Conservation (phyloP, 1,140 invertebrate genomes). For the Aporrectodea caliginosa region DNA sequence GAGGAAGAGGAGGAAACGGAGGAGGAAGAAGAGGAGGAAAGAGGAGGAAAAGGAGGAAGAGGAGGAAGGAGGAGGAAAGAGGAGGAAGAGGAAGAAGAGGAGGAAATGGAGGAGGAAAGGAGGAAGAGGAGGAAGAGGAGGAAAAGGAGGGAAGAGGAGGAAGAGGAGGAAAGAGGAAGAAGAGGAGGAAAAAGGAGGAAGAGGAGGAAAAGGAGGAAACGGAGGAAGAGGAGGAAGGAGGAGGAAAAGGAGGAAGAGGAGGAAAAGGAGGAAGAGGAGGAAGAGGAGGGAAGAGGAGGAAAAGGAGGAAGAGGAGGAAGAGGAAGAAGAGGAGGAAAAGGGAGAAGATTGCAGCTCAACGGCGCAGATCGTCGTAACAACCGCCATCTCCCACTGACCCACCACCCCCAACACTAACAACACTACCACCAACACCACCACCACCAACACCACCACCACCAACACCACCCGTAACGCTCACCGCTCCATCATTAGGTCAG, state of each 20-base stretch:
- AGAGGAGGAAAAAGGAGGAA: background rate
- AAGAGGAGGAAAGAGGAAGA: background rate
- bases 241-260: conserved; percentile 14
- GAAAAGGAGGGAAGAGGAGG: background rate
- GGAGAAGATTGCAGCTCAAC: background rate
- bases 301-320: conserved; percentile 7
- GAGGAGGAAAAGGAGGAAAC: background rate
- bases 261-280: conserved; percentile 15
- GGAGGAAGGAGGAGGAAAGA: background rate
- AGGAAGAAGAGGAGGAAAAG: conserved; percentile 5
- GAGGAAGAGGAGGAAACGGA: conserved; percentile 9
- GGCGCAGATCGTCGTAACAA: background rate
- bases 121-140: background rate
- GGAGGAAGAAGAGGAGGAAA: conserved; percentile 14
- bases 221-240: background rate
- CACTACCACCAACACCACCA: too few species aligned
- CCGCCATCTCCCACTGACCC: too few species aligned
- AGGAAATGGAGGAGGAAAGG: background rate
- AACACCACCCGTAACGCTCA: too few species aligned
- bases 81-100: background rate
- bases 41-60: conserved; percentile 8
- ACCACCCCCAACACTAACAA: too few species aligned
- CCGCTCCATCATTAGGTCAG: too few species aligned
- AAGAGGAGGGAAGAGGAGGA: conserved; percentile 20
- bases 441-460: too few species aligned